These are phyloP conservation scores for Agrilus biguttatus DNA, from an alignment of 2,888 invertebrate genomes.

Conservation along the genomic window DNA sequence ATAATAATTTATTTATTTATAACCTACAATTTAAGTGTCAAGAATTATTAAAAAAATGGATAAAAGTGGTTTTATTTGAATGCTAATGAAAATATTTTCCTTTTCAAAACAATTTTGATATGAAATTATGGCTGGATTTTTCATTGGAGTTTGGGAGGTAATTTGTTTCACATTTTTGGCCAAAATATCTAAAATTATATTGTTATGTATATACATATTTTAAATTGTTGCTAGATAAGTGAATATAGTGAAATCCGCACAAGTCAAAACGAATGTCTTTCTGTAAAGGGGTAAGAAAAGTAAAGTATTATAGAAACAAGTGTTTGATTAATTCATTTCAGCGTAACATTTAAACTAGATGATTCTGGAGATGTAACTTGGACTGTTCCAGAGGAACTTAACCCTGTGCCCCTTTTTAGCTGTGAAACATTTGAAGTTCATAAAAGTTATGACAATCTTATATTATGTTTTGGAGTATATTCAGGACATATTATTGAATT, in stretches of 20 bases:
- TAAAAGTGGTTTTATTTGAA: too few relatives aligned
- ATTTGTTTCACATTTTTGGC: conserved; percentile 10
- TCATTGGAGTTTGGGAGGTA: conserved; percentile 43
- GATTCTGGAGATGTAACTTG: conserved; percentile 49
- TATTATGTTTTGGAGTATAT: conserved; percentile 45
- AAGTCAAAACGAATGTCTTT: conserved; percentile 31
- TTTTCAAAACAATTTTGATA: neutral
- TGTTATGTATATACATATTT: conserved; percentile 2
- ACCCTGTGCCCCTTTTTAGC: conserved; percentile 42
- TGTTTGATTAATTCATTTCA: conserved; percentile 11
- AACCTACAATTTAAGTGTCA: too few relatives aligned
- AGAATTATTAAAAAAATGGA: too few relatives aligned
- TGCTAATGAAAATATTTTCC: too few relatives aligned
- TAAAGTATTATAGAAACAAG: neutral
- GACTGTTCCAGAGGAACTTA: conserved; percentile 41
- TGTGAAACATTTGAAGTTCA: conserved; percentile 54
- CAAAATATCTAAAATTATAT: neutral
- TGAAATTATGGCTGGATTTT: conserved; percentile 29
- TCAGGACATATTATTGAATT: conserved; percentile 53
- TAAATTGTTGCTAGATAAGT: conserved; percentile 27
- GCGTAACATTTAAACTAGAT: conserved; percentile 37
- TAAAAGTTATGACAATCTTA: conserved; percentile 25
- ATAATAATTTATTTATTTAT: too few relatives aligned
- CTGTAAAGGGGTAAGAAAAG: conserved; percentile 34
- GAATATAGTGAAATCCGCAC: conserved; percentile 31